Evolutionary conservation across 2,113 vertebrate genomes (phyloP).

Genomic region (Phalacrocorax brasilianus): DNA sequence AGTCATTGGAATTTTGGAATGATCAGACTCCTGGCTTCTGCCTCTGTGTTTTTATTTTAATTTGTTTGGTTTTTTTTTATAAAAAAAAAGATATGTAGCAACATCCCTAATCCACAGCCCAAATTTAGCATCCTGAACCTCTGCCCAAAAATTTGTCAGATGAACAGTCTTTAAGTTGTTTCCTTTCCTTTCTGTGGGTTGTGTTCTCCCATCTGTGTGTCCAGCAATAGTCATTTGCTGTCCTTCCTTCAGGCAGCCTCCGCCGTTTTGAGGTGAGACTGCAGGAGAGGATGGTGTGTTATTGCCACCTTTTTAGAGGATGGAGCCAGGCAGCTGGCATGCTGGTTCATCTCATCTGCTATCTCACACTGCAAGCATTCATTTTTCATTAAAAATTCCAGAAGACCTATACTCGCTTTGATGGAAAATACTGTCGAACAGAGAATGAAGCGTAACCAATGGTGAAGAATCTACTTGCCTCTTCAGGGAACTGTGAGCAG

Average conservation of each 20-base stretch:
- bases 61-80: not conserved
- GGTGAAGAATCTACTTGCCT: not conserved
- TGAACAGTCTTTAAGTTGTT: constrained; percentile 6
- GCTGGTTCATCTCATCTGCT: not conserved
- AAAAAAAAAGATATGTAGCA: constrained; percentile 29
- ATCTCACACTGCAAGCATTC: not conserved
- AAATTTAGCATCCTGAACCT: constrained; percentile 58
- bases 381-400: not conserved
- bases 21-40: constrained; percentile 38
- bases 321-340: not conserved
- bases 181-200: not conserved
- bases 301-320: not conserved
- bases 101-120: constrained; percentile 41
- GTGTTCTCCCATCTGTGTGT: not conserved
- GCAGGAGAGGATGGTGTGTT: not conserved
- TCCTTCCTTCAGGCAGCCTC: not conserved
- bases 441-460: not conserved
- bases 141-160: constrained; percentile 41
- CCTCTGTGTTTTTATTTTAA: not conserved
- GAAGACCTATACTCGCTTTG: not conserved
- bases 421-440: not conserved
- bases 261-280: not conserved
- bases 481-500: not conserved
- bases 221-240: not conserved
- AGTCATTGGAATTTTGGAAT: constrained; percentile 54